These are phyloP conservation scores for Aurelia aurita DNA, from an alignment of 30 jellyfish, hydroid and myxozoan species.

Conservation along the genomic window DNA sequence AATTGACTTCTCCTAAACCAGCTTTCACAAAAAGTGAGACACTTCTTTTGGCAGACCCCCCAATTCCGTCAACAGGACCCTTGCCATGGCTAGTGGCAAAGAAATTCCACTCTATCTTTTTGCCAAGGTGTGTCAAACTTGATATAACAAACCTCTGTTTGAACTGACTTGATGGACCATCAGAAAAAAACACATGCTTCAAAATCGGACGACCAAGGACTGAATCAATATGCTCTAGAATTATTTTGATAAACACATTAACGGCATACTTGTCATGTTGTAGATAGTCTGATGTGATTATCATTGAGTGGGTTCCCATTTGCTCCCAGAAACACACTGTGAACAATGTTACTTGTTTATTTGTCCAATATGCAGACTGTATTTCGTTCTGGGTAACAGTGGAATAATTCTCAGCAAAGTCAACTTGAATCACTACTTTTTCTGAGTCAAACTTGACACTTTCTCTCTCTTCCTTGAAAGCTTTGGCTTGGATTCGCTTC, in stretches of 20 bases:
- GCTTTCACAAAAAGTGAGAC: conserved; percentile 8
- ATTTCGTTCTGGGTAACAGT: conserved; percentile 11
- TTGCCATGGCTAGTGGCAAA: conserved; percentile 5
- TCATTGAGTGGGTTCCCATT: conserved; percentile 15
- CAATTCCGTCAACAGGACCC: conserved; percentile 9
- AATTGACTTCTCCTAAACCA: conserved; percentile 11
- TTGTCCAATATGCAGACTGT: conserved; percentile 18
- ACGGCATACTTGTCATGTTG: conserved; percentile 8
- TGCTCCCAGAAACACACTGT: conserved; percentile 17
- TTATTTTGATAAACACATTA: conserved; percentile 5
- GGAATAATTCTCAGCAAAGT: conserved; percentile 7
- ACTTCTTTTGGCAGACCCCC: conserved; percentile 14
- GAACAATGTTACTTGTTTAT: conserved; percentile 4
- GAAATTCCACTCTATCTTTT: conserved; percentile 12
- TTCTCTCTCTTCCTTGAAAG: conserved; percentile 15
- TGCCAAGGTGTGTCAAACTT: conserved; percentile 20
- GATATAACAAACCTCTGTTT: conserved; percentile 11
- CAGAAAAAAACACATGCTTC: conserved; percentile 8
- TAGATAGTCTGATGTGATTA: conserved; percentile 9
- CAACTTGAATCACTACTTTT: conserved; percentile 5
- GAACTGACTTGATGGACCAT: conserved; percentile 14
- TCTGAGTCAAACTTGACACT: conserved; percentile 9
- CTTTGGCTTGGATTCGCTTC: not conserved
- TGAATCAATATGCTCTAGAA: conserved; percentile 7
- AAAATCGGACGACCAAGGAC: conserved; percentile 12